These are phyloP conservation scores for Aegypius monachus DNA, from an alignment of 2,113 vertebrate genomes.

Conservation along the genomic window DNA sequence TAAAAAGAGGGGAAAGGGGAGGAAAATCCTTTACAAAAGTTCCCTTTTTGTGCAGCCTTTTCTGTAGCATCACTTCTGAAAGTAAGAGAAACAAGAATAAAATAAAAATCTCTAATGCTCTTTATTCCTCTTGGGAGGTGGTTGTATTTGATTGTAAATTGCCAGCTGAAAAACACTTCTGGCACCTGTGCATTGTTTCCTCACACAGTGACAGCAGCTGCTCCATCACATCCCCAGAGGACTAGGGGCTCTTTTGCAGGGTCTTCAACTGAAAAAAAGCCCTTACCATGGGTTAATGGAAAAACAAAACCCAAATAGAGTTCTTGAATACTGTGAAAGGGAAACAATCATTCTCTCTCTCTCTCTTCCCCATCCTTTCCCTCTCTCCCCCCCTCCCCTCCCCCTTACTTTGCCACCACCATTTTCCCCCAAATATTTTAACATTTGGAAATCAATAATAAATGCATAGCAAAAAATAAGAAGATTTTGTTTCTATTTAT, in stretches of 20 bases:
- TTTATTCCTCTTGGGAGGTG: not conserved
- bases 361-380: not conserved
- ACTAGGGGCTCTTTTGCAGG: not conserved
- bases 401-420: fast-evolving
- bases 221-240: not conserved
- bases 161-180: not conserved
- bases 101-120: not conserved
- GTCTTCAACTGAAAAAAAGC: not conserved
- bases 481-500: not conserved
- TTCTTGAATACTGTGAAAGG: not conserved
- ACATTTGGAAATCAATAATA: not conserved
- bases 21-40: not conserved
- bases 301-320: not conserved
- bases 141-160: not conserved
- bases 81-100: not conserved
- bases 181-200: not conserved
- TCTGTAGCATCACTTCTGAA: not conserved
- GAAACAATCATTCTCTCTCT: not conserved
- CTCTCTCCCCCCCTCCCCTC: fast-evolving
- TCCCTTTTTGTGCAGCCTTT: not conserved
- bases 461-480: not conserved
- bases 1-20: not conserved
- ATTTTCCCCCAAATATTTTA: not conserved
- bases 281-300: not conserved
- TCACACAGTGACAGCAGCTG: not conserved